These are phyloP conservation scores for Stegodyphus dumicola DNA, from an alignment of 1,140 invertebrate species.

Conservation along the genomic window DNA sequence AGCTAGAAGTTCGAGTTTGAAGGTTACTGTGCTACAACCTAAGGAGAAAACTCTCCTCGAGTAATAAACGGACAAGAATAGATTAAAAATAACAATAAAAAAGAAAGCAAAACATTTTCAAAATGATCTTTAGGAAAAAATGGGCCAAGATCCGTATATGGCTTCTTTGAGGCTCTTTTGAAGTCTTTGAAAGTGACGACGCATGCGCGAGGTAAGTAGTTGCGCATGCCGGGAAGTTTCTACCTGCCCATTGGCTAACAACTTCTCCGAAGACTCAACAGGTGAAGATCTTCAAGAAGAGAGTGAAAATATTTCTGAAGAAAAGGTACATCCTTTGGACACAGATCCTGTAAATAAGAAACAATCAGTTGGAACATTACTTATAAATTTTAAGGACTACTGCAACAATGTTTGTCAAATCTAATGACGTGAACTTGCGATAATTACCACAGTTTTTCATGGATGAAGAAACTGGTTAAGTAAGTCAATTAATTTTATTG, in stretches of 20 bases:
- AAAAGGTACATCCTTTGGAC: too few relatives aligned
- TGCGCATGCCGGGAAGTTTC: slow-evolving; percentile 40
- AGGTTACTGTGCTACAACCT: slow-evolving; percentile 31
- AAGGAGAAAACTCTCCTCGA: not conserved
- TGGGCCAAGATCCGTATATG: slow-evolving; percentile 51
- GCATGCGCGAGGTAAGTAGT: slow-evolving; percentile 18
- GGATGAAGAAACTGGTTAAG: too few relatives aligned
- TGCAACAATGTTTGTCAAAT: too few relatives aligned
- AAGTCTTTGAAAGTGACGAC: not conserved
- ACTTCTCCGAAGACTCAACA: too few relatives aligned
- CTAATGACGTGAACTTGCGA: too few relatives aligned
- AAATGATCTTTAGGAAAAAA: slow-evolving; percentile 17
- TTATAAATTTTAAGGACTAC: too few relatives aligned
- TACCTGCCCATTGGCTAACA: not conserved
- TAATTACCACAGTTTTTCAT: too few relatives aligned
- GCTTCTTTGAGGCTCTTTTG: slow-evolving; percentile 20
- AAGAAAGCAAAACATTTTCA: not conserved
- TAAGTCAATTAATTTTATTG: too few relatives aligned
- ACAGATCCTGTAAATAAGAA: too few relatives aligned
- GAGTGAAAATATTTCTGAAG: too few relatives aligned
- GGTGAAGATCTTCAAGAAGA: too few relatives aligned
- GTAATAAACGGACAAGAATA: not conserved
- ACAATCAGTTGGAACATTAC: too few relatives aligned
- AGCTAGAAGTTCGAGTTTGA: not conserved
- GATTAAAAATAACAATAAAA: slow-evolving; percentile 1